phyloP scores from a whole-genome alignment of 2,888 invertebrate genomes.

The Pseudolycoriella hygida region DNA sequence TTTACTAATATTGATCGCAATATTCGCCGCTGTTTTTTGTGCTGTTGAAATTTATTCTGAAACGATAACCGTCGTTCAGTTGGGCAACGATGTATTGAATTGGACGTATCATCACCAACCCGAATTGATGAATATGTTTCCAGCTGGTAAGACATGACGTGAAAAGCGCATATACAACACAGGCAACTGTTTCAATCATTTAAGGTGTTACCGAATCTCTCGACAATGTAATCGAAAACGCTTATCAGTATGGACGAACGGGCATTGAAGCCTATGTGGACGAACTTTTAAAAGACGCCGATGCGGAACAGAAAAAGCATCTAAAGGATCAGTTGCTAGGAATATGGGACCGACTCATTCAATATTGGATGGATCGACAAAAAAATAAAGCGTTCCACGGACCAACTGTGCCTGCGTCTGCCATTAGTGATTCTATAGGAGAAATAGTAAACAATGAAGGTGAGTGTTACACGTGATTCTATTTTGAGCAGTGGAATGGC shows the following conservation, averaged over 20 bases:
- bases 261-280: constrained; percentile 76
- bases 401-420: constrained; percentile 54
- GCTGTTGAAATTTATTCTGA: constrained; percentile 74
- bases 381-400: constrained; percentile 37
- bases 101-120: constrained; percentile 79
- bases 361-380: constrained; percentile 72
- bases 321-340: constrained; percentile 79
- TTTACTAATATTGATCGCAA: constrained; percentile 61
- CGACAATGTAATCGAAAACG: constrained; percentile 81
- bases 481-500: no score
- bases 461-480: no score
- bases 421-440: constrained; percentile 50
- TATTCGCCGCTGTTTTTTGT: constrained; percentile 59
- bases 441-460: constrained; percentile 60
- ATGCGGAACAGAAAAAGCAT: constrained; percentile 59
- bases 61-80: constrained; percentile 76
- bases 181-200: not conserved
- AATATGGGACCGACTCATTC: constrained; percentile 86
- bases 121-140: constrained; percentile 64
- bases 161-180: constrained; percentile 1
- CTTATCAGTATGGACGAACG: constrained; percentile 80
- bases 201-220: constrained; percentile 62
- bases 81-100: constrained; percentile 76
- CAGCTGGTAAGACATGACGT: constrained; percentile 24
- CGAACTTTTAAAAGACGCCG: constrained; percentile 61